Evolutionary conservation across 2,113 vertebrate species (phyloP).

Genomic region (Serinus canaria): DNA sequence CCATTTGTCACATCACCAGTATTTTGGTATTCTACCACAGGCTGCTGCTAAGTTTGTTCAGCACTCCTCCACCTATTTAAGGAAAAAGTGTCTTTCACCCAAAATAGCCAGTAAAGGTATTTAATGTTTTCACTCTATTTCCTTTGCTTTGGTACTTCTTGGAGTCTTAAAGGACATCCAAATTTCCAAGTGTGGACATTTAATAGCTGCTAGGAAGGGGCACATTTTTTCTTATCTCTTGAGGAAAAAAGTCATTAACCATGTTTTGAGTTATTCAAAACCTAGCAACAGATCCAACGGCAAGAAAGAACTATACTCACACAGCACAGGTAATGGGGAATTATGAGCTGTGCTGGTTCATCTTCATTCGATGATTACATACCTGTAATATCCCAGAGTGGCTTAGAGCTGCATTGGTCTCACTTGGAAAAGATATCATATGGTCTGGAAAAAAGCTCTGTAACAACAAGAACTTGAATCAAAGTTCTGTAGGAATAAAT

Average conservation of each 20-base stretch:
- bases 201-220: neutral
- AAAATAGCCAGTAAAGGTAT: neutral
- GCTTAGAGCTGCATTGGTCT: conserved; percentile 82
- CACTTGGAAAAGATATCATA: conserved; percentile 90
- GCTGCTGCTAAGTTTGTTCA: neutral
- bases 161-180: neutral
- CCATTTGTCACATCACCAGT: neutral
- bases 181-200: neutral
- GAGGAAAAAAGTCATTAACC: neutral
- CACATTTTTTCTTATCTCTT: neutral
- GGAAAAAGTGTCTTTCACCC: neutral
- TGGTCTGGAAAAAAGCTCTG: conserved; percentile 96
- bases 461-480: conserved; percentile 45
- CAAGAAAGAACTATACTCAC: neutral
- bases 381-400: conserved; percentile 91
- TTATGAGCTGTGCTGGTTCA: neutral
- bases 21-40: neutral
- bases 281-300: neutral
- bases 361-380: conserved; percentile 31
- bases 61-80: neutral
- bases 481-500: neutral
- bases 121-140: neutral
- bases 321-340: neutral
- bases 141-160: neutral
- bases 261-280: neutral